phyloP scores from a whole-genome alignment of 2,113 vertebrate species.

The Pagrus major region DNA sequence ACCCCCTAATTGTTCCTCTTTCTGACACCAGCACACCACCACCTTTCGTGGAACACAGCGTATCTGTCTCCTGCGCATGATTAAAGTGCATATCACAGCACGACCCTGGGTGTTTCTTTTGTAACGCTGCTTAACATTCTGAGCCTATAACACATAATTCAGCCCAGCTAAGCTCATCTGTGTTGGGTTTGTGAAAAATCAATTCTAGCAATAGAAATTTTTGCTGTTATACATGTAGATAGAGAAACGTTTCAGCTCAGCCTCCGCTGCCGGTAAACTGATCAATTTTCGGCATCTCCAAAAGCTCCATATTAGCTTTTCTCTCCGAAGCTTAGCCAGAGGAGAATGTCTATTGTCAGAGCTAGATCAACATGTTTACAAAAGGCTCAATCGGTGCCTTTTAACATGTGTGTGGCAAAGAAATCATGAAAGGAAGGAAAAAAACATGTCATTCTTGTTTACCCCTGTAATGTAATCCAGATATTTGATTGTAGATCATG shows the following conservation, averaged over 20 bases:
- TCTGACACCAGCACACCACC: slow-evolving; percentile 30
- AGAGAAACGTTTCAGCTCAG: slow-evolving; percentile 24
- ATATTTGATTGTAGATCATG: slow-evolving; percentile 24
- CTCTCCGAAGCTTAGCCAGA: background rate
- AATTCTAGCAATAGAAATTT: slow-evolving; percentile 18
- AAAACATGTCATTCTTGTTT: slow-evolving; percentile 13
- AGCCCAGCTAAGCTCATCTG: slow-evolving; percentile 25
- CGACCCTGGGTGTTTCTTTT: slow-evolving; percentile 49
- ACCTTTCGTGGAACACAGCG: background rate
- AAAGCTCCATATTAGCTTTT: slow-evolving; percentile 31
- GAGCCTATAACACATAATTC: slow-evolving; percentile 32
- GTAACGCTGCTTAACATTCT: slow-evolving; percentile 48
- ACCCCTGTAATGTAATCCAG: slow-evolving; percentile 10
- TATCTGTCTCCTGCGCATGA: slow-evolving; percentile 45
- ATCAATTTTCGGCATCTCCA: slow-evolving; percentile 19
- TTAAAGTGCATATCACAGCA: slow-evolving; percentile 51
- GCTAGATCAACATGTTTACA: slow-evolving; percentile 36
- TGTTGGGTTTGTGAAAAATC: slow-evolving; percentile 41
- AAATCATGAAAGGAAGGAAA: slow-evolving; percentile 9
- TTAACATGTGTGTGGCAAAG: slow-evolving; percentile 23
- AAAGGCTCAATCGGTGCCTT: slow-evolving; percentile 8
- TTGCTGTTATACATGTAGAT: slow-evolving; percentile 10
- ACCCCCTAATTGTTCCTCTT: slow-evolving; percentile 33
- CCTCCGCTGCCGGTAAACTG: slow-evolving; percentile 19
- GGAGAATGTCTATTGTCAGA: background rate